Evolutionary conservation across 2,113 vertebrate species (phyloP).

Genomic region (Psammodynastes pulverulentus): DNA sequence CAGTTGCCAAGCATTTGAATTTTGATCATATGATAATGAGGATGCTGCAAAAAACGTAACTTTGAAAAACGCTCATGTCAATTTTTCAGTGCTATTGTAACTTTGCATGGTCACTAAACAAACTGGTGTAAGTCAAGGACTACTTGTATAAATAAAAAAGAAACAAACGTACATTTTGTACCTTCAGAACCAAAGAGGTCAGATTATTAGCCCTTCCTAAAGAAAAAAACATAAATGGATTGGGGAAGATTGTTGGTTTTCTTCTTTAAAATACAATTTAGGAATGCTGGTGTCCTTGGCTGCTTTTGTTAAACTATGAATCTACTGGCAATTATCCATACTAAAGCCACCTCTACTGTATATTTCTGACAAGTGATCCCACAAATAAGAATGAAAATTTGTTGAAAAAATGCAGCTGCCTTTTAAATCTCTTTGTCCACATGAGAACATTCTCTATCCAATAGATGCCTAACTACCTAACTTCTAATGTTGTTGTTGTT

Average conservation of each 20-base stretch:
- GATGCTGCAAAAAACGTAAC: not conserved
- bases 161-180: not conserved
- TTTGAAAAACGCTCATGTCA: not conserved
- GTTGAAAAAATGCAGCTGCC: not conserved
- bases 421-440: not conserved
- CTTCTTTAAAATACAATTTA: not conserved
- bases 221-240: not conserved
- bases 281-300: not conserved
- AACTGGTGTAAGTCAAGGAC: not conserved
- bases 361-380: not conserved
- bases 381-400: not conserved
- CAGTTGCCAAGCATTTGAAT: not conserved
- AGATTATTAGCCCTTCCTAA: not conserved
- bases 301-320: not conserved
- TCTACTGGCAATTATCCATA: not conserved
- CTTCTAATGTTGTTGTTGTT: not conserved
- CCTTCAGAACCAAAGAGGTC: not conserved
- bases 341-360: not conserved
- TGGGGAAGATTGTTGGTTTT: not conserved
- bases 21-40: not conserved
- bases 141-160: no score
- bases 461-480: not conserved
- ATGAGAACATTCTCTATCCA: not conserved
- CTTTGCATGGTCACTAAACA: not conserved
- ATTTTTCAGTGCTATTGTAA: not conserved